Base-by-base conservation (phyloP, 2,797 vertebrate species). In the Coendou prehensilis region DNA sequence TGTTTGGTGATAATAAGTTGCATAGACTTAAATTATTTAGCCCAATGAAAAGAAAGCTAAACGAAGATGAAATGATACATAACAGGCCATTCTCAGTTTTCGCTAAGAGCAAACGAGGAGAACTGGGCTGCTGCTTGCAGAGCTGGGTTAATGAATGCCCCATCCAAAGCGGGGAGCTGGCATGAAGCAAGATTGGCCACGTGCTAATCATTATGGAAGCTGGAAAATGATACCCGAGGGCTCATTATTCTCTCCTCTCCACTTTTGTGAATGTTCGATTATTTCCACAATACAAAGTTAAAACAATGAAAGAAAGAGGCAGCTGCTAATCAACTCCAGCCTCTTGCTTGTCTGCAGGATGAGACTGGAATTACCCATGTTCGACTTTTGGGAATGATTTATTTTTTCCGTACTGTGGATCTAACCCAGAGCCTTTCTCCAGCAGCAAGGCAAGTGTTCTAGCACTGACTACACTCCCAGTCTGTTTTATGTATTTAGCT, bases 221-320 rank as follows among this genome's bases (percentile, higher is more conserved):
- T 11, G 6, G 30, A 57, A 67, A 57, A 75, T 8, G 45, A 47
- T 41, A 47, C 28, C 20, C 14, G 23, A 56, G 47, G 22, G 9
- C 28, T 88, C 37, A 67, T 88, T 82, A 41, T 41, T 54, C 82
- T n/a, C 17, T 59, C 73, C 59, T 67, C 78, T 87, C 69, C 76
- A 30, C 23, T 85, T 92, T 50, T 84, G 85, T 54, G 85, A 69
- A 76, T 80, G 67, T 52, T 71, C 13, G 5, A 30, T 69, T 45
- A 67, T 79, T 59, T 89, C 63, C 71, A 71, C 47, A 63, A 85
- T 81, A 45, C 54, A 56, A 33, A 84, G 28, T 26, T 80, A 71
- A 92, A 85, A 79, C 59, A 90, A 80, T 69, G 87, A 23, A 59
- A 67, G 59, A 78, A 92, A 84, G 28, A 4, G 14, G 56, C 56